These are phyloP conservation scores for Cryptoprocta ferox DNA, from an alignment of 2,797 vertebrate genomes.

Conservation along the genomic window DNA sequence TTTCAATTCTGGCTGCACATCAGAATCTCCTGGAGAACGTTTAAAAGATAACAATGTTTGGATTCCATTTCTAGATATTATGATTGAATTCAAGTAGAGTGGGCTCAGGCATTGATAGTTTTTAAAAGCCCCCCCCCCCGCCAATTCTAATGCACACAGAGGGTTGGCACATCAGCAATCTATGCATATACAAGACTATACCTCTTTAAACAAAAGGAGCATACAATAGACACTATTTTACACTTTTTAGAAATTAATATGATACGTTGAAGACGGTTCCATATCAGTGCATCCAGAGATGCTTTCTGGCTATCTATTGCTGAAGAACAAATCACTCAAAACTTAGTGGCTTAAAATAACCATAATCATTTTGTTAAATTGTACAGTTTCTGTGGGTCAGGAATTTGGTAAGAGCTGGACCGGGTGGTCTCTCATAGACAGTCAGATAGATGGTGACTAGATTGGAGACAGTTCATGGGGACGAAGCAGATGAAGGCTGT, in stretches of 20 bases:
- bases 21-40: neutral
- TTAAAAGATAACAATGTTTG: neutral
- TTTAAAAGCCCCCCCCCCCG: neutral
- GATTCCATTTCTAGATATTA: neutral
- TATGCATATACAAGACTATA: neutral
- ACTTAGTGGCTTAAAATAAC: neutral
- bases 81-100: neutral
- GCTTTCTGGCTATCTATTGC: neutral
- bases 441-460: neutral
- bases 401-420: neutral
- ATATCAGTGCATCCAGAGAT: neutral
- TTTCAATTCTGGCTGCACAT: neutral
- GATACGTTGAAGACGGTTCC: neutral
- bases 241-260: neutral
- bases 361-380: neutral
- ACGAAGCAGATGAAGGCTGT: neutral
- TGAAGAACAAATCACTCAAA: slow-evolving; percentile 28
- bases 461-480: neutral
- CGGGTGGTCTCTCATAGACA: neutral
- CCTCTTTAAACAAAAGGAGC: neutral
- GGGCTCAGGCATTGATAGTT: neutral
- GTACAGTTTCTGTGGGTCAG: neutral
- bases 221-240: neutral
- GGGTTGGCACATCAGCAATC: neutral
- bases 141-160: neutral